Conservation (phyloP, 2,888 invertebrate genomes). For the Notodonta dromedarius region DNA sequence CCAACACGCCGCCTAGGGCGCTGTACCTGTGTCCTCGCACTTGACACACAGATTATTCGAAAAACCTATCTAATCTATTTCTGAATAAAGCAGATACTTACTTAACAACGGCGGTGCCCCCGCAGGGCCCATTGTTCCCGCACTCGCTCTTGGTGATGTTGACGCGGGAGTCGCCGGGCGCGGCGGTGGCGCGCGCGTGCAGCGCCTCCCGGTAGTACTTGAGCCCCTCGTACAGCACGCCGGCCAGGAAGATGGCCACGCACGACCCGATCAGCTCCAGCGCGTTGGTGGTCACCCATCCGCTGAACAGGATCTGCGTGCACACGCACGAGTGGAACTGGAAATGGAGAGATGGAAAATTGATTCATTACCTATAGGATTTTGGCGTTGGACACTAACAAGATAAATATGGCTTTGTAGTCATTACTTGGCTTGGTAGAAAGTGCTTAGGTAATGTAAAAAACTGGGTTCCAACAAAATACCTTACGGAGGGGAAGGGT, state of each 20-base stretch:
- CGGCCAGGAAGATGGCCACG: constrained; percentile 94
- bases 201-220: constrained; percentile 89
- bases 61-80: no score
- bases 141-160: constrained; percentile 80
- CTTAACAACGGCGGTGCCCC: constrained; percentile 71
- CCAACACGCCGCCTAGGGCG: no score
- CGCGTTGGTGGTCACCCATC: constrained; percentile 89
- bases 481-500: no score
- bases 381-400: no score
- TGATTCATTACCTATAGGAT: background rate
- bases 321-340: constrained; percentile 92
- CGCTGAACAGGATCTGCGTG: constrained; percentile 91
- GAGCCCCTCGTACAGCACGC: constrained; percentile 96
- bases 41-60: no score
- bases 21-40: no score
- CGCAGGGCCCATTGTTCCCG: constrained; percentile 65
- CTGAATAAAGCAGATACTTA: constrained; percentile 38
- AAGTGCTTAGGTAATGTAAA: no score
- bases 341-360: constrained; percentile 51
- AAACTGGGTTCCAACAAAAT: no score
- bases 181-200: constrained; percentile 57
- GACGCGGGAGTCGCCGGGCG: constrained; percentile 69
- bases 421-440: no score
- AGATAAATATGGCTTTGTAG: no score
- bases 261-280: constrained; percentile 94